Conservation (phyloP, 1,140 invertebrate genomes). For the Phenacoccus solenopsis region DNA sequence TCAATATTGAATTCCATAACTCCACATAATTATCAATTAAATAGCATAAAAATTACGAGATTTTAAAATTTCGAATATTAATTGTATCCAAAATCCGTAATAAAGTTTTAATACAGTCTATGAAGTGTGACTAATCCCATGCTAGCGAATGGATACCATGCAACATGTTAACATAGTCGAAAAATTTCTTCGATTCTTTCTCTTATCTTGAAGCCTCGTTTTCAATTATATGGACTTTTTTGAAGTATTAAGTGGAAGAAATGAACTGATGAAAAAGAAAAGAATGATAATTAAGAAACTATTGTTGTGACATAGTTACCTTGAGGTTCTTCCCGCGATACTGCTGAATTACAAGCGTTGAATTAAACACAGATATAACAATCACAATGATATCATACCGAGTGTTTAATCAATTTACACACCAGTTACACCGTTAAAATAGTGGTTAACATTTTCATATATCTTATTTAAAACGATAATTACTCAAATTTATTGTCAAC, state of each 20-base stretch:
- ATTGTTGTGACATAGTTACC: background rate
- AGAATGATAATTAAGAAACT: background rate
- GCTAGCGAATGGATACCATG: background rate
- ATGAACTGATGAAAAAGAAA: background rate
- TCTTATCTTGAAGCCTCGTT: background rate
- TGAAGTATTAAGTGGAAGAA: background rate
- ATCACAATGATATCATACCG: background rate
- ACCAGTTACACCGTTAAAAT: background rate
- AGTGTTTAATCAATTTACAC: background rate
- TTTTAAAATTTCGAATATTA: no score
- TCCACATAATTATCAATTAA: background rate
- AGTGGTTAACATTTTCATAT: background rate
- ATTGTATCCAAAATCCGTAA: background rate
- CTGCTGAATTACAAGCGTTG: background rate
- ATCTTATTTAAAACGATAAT: background rate
- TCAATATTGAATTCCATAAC: background rate
- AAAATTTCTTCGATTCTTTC: background rate
- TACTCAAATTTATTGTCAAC: background rate
- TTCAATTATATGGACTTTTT: background rate
- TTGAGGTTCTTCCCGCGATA: constrained; percentile 1
- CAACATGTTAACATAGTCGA: background rate
- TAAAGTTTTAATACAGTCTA: background rate
- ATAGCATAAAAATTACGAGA: background rate
- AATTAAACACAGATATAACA: background rate
- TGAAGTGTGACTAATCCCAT: background rate